Evolutionary conservation across 1,140 invertebrate species (phyloP).

Genomic region (Lamellibrachia luymesi): DNA sequence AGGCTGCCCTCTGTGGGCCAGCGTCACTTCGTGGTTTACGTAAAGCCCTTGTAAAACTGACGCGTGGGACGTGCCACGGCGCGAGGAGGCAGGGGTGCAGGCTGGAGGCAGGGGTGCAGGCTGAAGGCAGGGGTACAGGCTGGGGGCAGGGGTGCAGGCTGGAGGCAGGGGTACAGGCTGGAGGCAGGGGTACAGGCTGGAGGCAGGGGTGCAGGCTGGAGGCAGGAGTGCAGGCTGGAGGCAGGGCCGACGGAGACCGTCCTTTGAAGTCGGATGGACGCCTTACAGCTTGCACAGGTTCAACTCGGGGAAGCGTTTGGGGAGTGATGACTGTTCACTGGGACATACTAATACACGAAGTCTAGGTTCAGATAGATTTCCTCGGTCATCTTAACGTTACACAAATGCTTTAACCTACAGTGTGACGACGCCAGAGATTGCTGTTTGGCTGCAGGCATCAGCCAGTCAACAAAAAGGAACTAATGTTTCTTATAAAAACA

Average conservation of each 20-base stretch:
- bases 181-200: not conserved
- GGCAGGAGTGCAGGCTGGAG: not conserved
- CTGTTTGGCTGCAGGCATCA: too few relatives aligned
- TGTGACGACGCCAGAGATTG: not conserved
- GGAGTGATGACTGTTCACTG: not conserved
- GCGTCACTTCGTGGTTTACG: not conserved
- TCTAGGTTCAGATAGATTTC: too few relatives aligned
- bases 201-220: not conserved
- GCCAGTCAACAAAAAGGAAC: not conserved
- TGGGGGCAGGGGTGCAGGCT: not conserved
- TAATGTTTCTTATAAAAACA: not conserved
- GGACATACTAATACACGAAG: not conserved
- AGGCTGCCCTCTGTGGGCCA: not conserved
- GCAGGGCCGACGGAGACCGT: not conserved
- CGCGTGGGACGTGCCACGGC: not conserved
- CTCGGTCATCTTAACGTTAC: too few relatives aligned
- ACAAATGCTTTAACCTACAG: not conserved
- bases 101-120: not conserved
- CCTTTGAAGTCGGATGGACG: not conserved
- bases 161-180: not conserved
- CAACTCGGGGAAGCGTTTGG: not conserved
- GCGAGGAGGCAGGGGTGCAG: not conserved
- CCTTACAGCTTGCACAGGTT: not conserved
- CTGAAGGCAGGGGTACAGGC: not conserved
- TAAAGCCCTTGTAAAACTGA: not conserved